Conservation (phyloP, 2,888 invertebrate species). For the Drosophila emarginata region DNA sequence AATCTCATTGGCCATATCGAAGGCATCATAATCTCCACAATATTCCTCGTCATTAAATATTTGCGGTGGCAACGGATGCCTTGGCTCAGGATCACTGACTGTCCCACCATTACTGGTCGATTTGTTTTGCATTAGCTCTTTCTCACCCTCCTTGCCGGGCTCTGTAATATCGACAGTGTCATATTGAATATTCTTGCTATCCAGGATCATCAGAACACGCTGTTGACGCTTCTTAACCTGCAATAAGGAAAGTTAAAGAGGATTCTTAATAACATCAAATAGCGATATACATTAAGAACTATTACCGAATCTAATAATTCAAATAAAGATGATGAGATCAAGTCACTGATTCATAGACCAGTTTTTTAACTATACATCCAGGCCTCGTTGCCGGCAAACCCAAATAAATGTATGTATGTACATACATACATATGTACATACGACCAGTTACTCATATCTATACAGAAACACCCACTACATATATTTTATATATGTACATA, state of each 20-base stretch:
- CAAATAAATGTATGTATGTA: too few relatives aligned
- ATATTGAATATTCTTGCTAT: conserved; percentile 94
- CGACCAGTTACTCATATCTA: conserved; percentile 7
- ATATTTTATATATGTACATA: background rate
- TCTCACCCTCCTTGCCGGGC: conserved; percentile 93
- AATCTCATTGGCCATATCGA: conserved; percentile 95
- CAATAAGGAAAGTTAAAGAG: conserved; percentile 44
- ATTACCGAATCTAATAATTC: conserved; percentile 4
- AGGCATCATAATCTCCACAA: conserved; percentile 97
- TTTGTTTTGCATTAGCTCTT: conserved; percentile 96
- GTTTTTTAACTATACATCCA: background rate
- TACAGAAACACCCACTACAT: conserved; percentile 3
- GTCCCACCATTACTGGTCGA: conserved; percentile 89
- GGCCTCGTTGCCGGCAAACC: conserved; percentile 57
- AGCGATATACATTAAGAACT: background rate
- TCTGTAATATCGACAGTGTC: conserved; percentile 97
- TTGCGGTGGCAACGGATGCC: conserved; percentile 95
- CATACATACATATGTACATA: too few relatives aligned
- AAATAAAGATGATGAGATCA: conserved; percentile 17
- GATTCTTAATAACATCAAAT: background rate
- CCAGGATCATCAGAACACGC: conserved; percentile 95
- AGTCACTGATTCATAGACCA: background rate
- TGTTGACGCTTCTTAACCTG: conserved; percentile 98
- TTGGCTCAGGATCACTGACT: conserved; percentile 88
- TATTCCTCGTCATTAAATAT: conserved; percentile 93